phyloP scores from a whole-genome alignment of 1,140 invertebrate genomes.

The Zaprionus vittiger region DNA sequence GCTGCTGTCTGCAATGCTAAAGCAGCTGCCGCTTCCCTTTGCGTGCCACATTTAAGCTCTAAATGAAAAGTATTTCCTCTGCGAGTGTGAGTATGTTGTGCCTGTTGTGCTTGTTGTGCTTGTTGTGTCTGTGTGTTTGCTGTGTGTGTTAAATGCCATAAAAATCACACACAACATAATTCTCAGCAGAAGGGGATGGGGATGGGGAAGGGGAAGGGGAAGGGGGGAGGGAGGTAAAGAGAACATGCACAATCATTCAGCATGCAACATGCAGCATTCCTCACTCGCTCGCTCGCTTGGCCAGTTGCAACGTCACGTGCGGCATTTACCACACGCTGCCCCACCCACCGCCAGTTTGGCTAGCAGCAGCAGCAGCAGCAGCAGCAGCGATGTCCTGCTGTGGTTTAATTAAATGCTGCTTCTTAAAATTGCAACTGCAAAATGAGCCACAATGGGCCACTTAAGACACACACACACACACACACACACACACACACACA shows the following conservation, averaged over 20 bases:
- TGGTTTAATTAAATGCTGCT: constrained; percentile 76
- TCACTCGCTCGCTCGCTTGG: constrained; percentile 26
- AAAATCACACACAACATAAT: constrained; percentile 61
- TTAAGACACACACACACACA: constrained; percentile 38
- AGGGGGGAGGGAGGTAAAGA: not conserved
- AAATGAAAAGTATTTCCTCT: constrained; percentile 47
- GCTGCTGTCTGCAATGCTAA: not conserved
- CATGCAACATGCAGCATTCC: constrained; percentile 51
- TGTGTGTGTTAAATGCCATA: constrained; percentile 55
- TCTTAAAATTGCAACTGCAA: constrained; percentile 78
- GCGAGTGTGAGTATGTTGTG: not conserved
- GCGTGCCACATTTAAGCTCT: constrained; percentile 40
- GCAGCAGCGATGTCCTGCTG: constrained; percentile 25
- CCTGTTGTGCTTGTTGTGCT: constrained; percentile 29
- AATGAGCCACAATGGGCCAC: constrained; percentile 80
- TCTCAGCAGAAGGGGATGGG: constrained; percentile 8
- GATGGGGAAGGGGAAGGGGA: too few relatives aligned
- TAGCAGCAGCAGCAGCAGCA: not conserved
- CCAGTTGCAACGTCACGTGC: constrained; percentile 67
- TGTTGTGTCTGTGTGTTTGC: not conserved
- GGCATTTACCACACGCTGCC: constrained; percentile 6
- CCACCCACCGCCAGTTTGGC: not conserved
- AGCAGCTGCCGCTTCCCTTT: constrained; percentile 7
- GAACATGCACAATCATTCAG: constrained; percentile 62
- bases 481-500: constrained; percentile 13